These are phyloP conservation scores for Bilobella aurantiaca DNA, from an alignment of 1,140 invertebrate genomes.

Conservation along the genomic window DNA sequence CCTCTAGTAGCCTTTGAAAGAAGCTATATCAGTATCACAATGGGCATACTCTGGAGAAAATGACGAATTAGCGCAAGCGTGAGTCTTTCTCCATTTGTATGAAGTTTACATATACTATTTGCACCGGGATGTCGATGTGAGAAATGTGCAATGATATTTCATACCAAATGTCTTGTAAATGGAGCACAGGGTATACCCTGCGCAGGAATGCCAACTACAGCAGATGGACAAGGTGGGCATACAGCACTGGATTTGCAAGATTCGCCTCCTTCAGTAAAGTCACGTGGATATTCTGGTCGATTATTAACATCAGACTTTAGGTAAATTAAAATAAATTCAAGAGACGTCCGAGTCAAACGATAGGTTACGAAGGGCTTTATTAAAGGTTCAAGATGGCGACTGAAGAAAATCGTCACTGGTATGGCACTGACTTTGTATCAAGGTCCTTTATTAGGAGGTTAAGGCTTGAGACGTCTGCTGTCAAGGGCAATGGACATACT, in stretches of 20 bases:
- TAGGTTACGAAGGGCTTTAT: no score
- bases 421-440: no score
- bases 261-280: not conserved
- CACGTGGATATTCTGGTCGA: constrained; percentile 24
- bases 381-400: no score
- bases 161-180: constrained; percentile 77
- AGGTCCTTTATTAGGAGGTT: no score
- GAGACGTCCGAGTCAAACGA: no score
- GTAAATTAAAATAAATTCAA: no score
- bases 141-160: constrained; percentile 70
- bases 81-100: constrained; percentile 66
- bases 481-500: no score
- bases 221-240: constrained; percentile 12
- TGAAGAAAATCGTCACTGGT: no score
- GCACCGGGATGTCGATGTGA: constrained; percentile 71
- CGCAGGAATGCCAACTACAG: not conserved
- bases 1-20: not conserved
- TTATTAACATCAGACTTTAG: no score
- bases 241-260: constrained; percentile 35
- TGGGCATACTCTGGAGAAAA: constrained; percentile 21
- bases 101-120: constrained; percentile 64
- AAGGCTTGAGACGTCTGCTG: no score
- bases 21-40: not conserved
- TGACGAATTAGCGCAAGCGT: constrained; percentile 40
- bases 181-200: constrained; percentile 49